Evolutionary conservation across 2,797 vertebrate species (phyloP), one percentile per base, ranked within the genome.

Genomic region (Darevskia mixta): DNA sequence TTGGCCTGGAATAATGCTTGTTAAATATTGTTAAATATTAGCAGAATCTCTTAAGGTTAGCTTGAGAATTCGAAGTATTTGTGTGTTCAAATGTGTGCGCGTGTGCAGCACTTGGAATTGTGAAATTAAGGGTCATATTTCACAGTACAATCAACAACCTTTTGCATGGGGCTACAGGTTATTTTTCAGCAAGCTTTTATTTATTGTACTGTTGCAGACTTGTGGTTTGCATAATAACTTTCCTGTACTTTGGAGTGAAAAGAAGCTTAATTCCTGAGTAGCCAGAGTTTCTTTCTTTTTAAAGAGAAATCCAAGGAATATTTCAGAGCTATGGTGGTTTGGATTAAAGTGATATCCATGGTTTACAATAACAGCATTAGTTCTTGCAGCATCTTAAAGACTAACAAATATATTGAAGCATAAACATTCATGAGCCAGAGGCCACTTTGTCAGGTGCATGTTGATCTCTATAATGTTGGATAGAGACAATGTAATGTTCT

Each of bases 131-230:
- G 72, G 43, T 83, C 9, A 77, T 38, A 8, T 89, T 89, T 86
- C 83, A 41, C 18, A n/a, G 11, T 9, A 82, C 5, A 76, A 75
- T 35, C 20, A 45, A 61, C 79, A n/a, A 45, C n/a, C 41, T 82
- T 69, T 67, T 41, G 41, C n/a, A 32, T 67, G 35, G 11, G 17
- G 8, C 4, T 77, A 4, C 17, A 35, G 32, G 69, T 7, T 85
- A 83, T 89, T 81, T 80, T 89, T 89, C 49, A 89, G 67, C 23
- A 79, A n/a, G 23, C 3, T 9, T 27, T 10, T 43, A 45, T 77
- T 32, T 78, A 77, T 58, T 84, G 45, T 27, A 58, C 23, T 72
- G 32, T 73, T 61, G 11, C 55, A 61, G n/a, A 76, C 25, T 7
- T 86, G 77, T 61, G 78, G n/a, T 64, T 86, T 61, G 29, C 61